Percentiles rank a stretch among this genome's conserved stretches.
Evolutionary conservation across 1,140 invertebrate species (phyloP).

Genomic region (Brachionus koreanus): DNA sequence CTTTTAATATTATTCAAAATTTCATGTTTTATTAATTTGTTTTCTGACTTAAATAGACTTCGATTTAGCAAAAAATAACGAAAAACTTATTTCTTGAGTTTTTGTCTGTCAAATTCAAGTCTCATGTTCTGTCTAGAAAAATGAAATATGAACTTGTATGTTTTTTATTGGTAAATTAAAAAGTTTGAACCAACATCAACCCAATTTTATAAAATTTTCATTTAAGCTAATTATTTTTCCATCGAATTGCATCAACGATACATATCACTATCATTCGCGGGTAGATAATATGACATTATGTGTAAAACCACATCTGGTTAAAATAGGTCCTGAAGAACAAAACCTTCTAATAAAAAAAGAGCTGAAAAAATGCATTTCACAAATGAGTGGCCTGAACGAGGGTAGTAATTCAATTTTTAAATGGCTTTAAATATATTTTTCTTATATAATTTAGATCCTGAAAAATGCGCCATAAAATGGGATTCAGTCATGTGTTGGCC

Average conservation of each 20-base stretch:
- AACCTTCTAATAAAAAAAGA: background rate
- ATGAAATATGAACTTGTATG: background rate
- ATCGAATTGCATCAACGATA: background rate
- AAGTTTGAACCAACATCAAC: background rate
- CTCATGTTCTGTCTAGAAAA: background rate
- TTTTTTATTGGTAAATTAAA: background rate
- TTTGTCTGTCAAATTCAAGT: background rate
- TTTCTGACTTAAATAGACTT: background rate
- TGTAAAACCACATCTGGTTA: background rate
- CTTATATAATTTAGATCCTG: background rate
- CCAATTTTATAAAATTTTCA: background rate
- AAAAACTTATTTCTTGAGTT: background rate
- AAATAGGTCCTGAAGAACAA: background rate
- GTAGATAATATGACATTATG: slow-evolving; percentile 6
- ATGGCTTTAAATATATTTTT: background rate
- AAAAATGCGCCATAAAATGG: slow-evolving; percentile 13
- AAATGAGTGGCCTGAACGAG: background rate
- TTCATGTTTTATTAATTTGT: slow-evolving; percentile 24
- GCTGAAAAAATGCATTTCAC: background rate
- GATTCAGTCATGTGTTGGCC: slow-evolving; percentile 44
- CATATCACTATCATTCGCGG: background rate
- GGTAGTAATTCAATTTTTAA: background rate
- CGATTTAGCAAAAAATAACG: background rate
- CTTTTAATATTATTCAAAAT: slow-evolving; percentile 1
- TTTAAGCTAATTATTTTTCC: background rate